Conservation (phyloP, 2,888 invertebrate genomes). For the Cosmopolites sordidus region DNA sequence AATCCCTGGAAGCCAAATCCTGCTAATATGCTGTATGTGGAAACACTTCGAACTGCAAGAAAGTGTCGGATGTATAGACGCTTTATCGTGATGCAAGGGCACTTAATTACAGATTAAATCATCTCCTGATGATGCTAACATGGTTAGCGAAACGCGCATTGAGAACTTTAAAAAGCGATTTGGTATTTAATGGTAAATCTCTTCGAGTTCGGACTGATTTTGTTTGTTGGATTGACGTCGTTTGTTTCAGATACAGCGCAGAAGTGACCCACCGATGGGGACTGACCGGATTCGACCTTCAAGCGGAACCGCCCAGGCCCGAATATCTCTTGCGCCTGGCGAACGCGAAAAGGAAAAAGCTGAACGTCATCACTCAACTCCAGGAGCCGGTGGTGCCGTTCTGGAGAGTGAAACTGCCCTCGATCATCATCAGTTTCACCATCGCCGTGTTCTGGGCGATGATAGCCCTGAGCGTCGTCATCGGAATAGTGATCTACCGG, state of each 20-base stretch:
- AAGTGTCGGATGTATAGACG: too few species aligned
- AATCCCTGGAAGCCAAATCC: too few species aligned
- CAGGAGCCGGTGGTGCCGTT: conserved; percentile 72
- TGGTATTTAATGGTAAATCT: too few species aligned
- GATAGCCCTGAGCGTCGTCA: conserved; percentile 56
- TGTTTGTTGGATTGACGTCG: too few species aligned
- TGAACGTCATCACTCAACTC: conserved; percentile 55
- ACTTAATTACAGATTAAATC: too few species aligned
- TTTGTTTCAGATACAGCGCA: conserved; percentile 56
- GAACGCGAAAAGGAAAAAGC: conserved; percentile 53
- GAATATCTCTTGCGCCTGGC: conserved; percentile 64
- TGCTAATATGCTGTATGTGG: too few species aligned
- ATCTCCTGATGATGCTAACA: too few species aligned
- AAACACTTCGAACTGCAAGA: too few species aligned
- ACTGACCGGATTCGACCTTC: conserved; percentile 66
- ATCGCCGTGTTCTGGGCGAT: conserved; percentile 58
- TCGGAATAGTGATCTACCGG: conserved; percentile 37
- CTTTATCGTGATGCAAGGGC: too few species aligned
- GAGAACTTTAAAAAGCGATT: too few species aligned
- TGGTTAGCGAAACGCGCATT: too few species aligned
- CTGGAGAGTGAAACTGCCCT: conserved; percentile 70
- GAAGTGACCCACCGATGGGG: conserved; percentile 81
- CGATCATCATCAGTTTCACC: conserved; percentile 65
- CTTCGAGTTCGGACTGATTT: too few species aligned
- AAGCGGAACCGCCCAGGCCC: conserved; percentile 72